Evolutionary conservation across 1,140 invertebrate genomes (phyloP), one percentile per base, ranked within the genome.

Genomic region (Nebria ingens): DNA sequence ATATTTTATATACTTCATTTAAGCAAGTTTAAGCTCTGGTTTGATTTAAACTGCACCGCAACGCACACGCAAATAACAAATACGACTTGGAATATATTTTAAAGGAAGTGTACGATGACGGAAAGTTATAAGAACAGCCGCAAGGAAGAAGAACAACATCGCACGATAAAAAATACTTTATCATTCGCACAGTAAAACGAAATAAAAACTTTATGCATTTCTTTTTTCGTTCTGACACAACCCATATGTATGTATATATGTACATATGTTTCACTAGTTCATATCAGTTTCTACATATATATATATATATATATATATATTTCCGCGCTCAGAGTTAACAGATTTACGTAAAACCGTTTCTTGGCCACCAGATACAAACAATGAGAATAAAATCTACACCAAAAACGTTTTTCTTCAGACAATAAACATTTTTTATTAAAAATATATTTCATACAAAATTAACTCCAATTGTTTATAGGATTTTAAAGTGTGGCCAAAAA

Each of bases 261-360:
- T 34, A n/a, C 25, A n/a, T 9, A n/a, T 34, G 25, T 34, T 6
- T 34, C n/a, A n/a, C n/a, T n/a, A n/a, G 25, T 34, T 9, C 40
- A 45, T 45, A 45, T 45, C 40, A 12, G 40, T 45, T 45, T 17
- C 40, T 45, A 45, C 40, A 45, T 45, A 45, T 17, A 45, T 45
- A 12, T 45, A n/a, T n/a, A n/a, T n/a, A n/a, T n/a, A n/a, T n/a
- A n/a, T n/a, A n/a, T n/a, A n/a, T n/a, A n/a, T n/a, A n/a, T n/a
- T n/a, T n/a, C n/a, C n/a, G n/a, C n/a, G n/a, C 17, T 17, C 15
- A 12, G 40, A 17, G 40, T 45, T 45, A 45, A 45, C 40, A 45
- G 40, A 45, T 45, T 45, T 45, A 45, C 6, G 40, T 45, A 45
- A n/a, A n/a, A n/a, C n/a, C n/a, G n/a, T n/a, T n/a, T n/a, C n/a